Percentiles rank a stretch among this genome's conserved stretches.
Conservation (phyloP, 1,140 invertebrate genomes). For the Procambarus virginalis region DNA sequence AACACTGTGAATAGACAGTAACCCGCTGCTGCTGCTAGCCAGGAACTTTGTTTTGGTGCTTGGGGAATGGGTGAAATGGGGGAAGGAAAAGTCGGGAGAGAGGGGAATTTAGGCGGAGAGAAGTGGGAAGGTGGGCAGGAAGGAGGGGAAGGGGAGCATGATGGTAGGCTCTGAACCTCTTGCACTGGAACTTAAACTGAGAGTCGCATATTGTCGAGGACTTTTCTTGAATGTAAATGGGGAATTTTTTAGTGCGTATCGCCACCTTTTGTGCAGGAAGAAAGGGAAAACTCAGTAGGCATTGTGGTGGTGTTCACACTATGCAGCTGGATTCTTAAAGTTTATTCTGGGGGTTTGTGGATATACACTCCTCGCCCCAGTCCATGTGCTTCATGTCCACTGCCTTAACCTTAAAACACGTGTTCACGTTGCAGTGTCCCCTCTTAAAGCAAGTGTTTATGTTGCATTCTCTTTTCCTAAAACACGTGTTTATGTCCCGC, state of each 20-base stretch:
- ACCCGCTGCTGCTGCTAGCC: too few relatives aligned
- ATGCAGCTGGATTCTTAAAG: neutral
- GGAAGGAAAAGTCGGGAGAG: too few relatives aligned
- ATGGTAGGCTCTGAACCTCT: neutral
- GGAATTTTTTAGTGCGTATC: neutral
- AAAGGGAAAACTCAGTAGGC: neutral
- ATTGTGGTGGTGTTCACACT: neutral
- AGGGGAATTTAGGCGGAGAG: too few relatives aligned
- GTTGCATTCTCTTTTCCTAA: too few relatives aligned
- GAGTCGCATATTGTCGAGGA: neutral
- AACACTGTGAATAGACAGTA: neutral
- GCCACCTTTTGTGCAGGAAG: neutral
- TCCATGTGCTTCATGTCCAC: too few relatives aligned
- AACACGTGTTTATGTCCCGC: too few relatives aligned
- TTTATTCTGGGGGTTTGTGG: neutral
- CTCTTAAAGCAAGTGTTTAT: too few relatives aligned
- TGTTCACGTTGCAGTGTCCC: too few relatives aligned
- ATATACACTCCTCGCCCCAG: neutral
- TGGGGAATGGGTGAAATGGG: too few relatives aligned
- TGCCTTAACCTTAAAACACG: too few relatives aligned
- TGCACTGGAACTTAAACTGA: neutral
- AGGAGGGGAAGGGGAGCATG: neutral
- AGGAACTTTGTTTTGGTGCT: too few relatives aligned
- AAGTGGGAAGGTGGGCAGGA: neutral
- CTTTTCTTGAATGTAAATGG: neutral